Evolutionary conservation across 1,140 invertebrate species (phyloP).

Genomic region (Caligus rogercresseyi): DNA sequence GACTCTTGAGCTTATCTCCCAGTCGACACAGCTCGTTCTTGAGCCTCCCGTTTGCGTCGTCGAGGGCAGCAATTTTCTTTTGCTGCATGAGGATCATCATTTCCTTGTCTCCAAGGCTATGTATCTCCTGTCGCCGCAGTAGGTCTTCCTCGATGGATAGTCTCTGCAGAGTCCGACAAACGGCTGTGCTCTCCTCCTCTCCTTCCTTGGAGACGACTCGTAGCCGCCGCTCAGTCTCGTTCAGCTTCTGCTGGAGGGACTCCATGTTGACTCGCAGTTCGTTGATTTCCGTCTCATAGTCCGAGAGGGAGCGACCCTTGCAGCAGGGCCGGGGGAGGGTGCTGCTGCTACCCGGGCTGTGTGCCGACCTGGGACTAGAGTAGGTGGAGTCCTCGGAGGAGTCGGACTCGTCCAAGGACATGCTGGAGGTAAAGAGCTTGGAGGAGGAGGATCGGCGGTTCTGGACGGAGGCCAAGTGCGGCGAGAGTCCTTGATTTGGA

Average conservation of each 20-base stretch:
- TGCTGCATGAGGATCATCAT: conserved; percentile 20
- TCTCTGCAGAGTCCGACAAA: conserved; percentile 1
- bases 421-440: conserved; percentile 10
- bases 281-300: conserved; percentile 16
- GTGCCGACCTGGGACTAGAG: conserved; percentile 6
- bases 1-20: conserved; percentile 1
- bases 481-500: neutral
- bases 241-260: conserved; percentile 19
- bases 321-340: neutral
- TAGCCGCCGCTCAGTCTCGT: conserved; percentile 20
- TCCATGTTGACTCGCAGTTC: conserved; percentile 13
- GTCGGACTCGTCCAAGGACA: conserved; percentile 12
- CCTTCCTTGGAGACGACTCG: neutral
- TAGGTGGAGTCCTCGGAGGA: conserved; percentile 15
- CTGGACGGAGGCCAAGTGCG: neutral
- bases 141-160: conserved; percentile 10
- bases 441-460: neutral
- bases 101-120: conserved; percentile 8
- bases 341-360: neutral
- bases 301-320: neutral
- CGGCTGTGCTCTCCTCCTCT: neutral
- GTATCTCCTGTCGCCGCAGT: neutral
- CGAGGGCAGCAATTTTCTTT: conserved; percentile 18
- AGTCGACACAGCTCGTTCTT: neutral
- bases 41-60: conserved; percentile 14